A percentile compares a stretch with the other conserved stretches of the same genome.
phyloP scores from a whole-genome alignment of 2,888 invertebrate species.

The Scaptodrosophila latifasciaeformis region DNA sequence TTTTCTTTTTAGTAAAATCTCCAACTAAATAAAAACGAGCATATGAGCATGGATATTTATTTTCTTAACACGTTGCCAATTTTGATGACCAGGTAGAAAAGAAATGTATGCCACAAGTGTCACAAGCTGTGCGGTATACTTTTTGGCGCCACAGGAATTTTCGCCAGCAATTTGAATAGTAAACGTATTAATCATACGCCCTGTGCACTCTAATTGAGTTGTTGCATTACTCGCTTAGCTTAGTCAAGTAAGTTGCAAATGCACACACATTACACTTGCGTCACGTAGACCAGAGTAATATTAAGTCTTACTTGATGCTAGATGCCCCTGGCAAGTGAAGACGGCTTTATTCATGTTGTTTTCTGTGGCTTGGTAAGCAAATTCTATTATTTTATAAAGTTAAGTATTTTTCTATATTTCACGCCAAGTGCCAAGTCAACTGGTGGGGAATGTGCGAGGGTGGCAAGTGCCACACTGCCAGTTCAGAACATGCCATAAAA shows the following conservation, averaged over 20 bases:
- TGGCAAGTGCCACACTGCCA: conserved; percentile 25
- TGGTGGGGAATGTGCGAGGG: conserved; percentile 13
- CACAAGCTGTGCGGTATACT: conserved; percentile 49
- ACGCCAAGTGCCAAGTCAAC: conserved; percentile 33
- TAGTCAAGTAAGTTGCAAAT: not conserved
- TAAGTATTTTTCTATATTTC: conserved; percentile 33
- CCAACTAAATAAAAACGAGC: no score
- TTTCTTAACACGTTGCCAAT: no score
- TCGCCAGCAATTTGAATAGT: conserved; percentile 35
- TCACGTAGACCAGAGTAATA: conserved; percentile 40
- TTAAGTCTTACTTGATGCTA: conserved; percentile 45
- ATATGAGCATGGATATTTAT: no score
- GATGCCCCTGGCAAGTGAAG: not conserved
- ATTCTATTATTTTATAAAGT: conserved; percentile 53
- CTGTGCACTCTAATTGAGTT: conserved; percentile 41
- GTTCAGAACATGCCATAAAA: conserved; percentile 47
- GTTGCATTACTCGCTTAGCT: no score
- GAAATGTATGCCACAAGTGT: not conserved
- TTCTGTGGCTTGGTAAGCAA: conserved; percentile 40
- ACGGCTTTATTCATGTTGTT: conserved; percentile 15
- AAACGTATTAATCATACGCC: conserved; percentile 47
- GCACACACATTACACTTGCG: conserved; percentile 42
- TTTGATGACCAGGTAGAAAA: no score
- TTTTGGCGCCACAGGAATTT: conserved; percentile 34
- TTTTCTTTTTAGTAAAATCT: no score